Evolutionary conservation across 1,140 invertebrate genomes (phyloP).

Genomic region (Sycophila sp.): DNA sequence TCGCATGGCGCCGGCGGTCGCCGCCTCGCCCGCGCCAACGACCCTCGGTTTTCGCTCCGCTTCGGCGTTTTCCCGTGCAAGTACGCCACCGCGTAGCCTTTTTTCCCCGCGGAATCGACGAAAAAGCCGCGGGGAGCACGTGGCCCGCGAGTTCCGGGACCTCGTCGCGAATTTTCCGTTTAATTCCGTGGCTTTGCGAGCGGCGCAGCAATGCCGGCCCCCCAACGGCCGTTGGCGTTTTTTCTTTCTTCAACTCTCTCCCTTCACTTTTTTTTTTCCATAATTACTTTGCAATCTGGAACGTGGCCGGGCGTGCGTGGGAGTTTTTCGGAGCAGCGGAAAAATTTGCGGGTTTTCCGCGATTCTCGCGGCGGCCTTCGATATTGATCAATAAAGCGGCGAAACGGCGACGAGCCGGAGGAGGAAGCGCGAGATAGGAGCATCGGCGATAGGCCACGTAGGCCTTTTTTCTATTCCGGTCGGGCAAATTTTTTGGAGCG

Average conservation of each 20-base stretch:
- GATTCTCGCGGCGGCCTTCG: background rate
- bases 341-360: background rate
- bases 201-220: background rate
- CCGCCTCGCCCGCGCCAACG: conserved; percentile 16
- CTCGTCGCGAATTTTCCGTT: too few relatives aligned
- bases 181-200: background rate
- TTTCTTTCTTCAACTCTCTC: background rate
- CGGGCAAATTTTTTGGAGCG: too few relatives aligned
- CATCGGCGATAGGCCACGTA: too few relatives aligned
- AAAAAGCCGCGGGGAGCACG: background rate
- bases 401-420: too few relatives aligned
- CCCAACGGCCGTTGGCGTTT: conserved; percentile 8
- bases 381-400: background rate
- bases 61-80: background rate
- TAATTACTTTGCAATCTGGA: background rate
- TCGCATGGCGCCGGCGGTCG: background rate
- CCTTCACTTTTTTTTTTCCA: background rate
- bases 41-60: background rate
- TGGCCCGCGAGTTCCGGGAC: background rate
- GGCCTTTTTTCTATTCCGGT: too few relatives aligned
- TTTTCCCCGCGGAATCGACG: background rate
- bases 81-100: background rate
- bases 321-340: background rate
- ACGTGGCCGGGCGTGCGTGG: background rate
- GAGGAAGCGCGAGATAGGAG: background rate